These are phyloP conservation scores for Thalassarche chlororhynchos DNA, from an alignment of 2,113 vertebrate genomes.

Conservation along the genomic window DNA sequence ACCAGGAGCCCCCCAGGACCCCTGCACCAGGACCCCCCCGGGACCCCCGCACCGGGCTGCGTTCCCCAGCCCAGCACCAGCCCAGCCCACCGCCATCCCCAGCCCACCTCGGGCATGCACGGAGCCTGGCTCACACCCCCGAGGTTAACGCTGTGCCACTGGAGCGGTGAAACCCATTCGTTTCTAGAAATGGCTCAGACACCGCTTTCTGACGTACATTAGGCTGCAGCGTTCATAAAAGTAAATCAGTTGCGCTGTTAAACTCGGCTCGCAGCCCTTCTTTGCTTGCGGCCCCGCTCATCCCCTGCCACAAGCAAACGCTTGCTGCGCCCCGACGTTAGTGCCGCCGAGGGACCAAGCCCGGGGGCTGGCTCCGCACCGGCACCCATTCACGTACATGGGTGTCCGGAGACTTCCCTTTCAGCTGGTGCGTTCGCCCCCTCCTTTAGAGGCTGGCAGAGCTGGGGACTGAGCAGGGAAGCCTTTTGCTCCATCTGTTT, in stretches of 20 bases:
- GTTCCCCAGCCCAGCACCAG: not conserved
- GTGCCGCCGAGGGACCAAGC: not conserved
- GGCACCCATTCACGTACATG: not conserved
- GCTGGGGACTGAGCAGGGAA: not conserved
- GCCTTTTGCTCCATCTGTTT: not conserved
- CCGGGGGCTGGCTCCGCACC: not conserved
- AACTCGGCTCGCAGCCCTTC: not conserved
- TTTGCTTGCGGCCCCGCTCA: not conserved
- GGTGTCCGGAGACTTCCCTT: too few species aligned
- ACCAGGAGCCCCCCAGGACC: too few species aligned
- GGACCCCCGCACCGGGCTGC: not conserved
- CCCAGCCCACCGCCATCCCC: not conserved
- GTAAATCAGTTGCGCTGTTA: not conserved
- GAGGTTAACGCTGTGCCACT: rapidly evolving
- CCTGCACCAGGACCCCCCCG: too few species aligned
- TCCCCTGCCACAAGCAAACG: too few species aligned
- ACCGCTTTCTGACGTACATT: rapidly evolving
- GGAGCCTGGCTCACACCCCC: rapidly evolving
- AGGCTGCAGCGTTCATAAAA: not conserved
- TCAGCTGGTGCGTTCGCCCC: rapidly evolving
- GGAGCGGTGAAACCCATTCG: too few species aligned
- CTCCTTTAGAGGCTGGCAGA: not conserved
- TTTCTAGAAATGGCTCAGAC: not conserved
- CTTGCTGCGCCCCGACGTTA: not conserved
- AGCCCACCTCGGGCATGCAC: not conserved